Conservation (phyloP, 2,113 vertebrate species). For the Isichthys henryi region DNA sequence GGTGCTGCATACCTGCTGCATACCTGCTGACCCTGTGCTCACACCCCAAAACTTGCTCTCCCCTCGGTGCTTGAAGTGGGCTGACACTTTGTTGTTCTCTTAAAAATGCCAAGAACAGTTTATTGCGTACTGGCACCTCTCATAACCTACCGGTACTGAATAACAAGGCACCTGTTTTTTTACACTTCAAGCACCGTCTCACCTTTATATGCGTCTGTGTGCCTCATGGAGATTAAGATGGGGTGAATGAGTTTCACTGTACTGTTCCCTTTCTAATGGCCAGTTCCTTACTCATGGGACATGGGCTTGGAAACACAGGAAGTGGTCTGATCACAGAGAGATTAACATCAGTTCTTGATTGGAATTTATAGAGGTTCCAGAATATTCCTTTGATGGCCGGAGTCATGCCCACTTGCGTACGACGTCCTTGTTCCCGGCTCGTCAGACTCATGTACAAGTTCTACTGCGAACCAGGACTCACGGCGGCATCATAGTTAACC, state of each 20-base stretch:
- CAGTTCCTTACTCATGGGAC: not conserved
- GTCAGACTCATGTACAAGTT: slow-evolving; percentile 63
- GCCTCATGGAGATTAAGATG: not conserved
- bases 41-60: not conserved
- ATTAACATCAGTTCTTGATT: slow-evolving; percentile 19
- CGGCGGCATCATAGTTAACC: slow-evolving; percentile 58
- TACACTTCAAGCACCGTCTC: not conserved
- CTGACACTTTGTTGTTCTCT: not conserved
- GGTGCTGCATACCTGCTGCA: not conserved
- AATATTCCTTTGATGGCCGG: slow-evolving; percentile 69
- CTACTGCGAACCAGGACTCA: slow-evolving; percentile 72
- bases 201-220: not conserved
- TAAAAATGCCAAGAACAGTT: not conserved
- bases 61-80: not conserved
- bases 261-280: not conserved
- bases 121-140: not conserved
- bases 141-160: not conserved
- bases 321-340: not conserved
- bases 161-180: not conserved
- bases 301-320: not conserved
- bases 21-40: not conserved
- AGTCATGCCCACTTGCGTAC: slow-evolving; percentile 69
- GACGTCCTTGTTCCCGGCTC: slow-evolving; percentile 45
- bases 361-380: slow-evolving; percentile 60
- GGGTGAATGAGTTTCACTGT: not conserved